phyloP scores from a whole-genome alignment of 2,113 vertebrate genomes.

The Rhabdomys dilectus region DNA sequence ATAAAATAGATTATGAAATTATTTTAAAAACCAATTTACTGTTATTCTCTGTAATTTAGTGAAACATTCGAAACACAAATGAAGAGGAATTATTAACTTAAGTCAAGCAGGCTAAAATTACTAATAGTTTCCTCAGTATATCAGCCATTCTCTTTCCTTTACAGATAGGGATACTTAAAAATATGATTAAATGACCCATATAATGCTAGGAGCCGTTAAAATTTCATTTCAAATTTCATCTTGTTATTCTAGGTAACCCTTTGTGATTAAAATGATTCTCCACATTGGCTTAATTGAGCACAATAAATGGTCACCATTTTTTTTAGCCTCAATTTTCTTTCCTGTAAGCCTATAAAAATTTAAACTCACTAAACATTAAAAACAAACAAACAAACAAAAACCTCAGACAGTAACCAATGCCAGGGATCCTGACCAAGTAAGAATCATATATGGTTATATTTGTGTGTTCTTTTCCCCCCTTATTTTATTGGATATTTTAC shows the following conservation, averaged over 20 bases:
- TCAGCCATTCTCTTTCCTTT: neutral
- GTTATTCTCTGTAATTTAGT: neutral
- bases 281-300: neutral
- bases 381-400: neutral
- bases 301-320: neutral
- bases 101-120: neutral
- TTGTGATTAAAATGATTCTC: neutral
- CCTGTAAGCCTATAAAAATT: neutral
- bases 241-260: neutral
- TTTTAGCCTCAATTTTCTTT: neutral
- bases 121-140: neutral
- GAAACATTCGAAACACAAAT: constrained; percentile 2
- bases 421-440: neutral
- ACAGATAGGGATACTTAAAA: neutral
- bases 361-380: neutral
- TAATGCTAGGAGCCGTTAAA: neutral
- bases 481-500: no score
- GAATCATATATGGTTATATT: neutral
- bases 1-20: neutral
- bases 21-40: neutral
- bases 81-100: constrained; percentile 46
- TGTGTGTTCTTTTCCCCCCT: neutral
- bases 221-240: constrained; percentile 5
- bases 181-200: neutral
- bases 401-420: neutral